Evolutionary conservation across 2,113 vertebrate genomes (phyloP).

Genomic region (Indicator maculatus): DNA sequence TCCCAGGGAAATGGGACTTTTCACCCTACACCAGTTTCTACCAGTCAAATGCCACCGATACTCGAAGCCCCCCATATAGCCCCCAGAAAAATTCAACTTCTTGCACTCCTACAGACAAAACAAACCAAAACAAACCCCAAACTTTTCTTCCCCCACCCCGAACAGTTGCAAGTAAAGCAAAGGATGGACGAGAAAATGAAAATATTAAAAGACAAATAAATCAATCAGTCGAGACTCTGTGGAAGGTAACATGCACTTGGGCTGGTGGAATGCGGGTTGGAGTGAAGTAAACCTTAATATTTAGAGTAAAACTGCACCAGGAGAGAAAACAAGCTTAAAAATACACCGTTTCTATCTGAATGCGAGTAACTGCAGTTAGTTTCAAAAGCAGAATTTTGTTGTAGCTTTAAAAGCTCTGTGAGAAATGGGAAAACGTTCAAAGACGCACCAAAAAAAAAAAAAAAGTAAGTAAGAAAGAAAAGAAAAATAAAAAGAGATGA

Average conservation of each 20-base stretch:
- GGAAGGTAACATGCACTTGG: not conserved
- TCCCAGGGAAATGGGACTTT: not conserved
- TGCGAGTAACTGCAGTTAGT: not conserved
- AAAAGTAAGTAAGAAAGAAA: not conserved
- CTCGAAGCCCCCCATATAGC: not conserved
- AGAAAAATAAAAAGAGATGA: not conserved
- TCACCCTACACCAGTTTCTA: not conserved
- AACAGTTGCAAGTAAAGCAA: not conserved
- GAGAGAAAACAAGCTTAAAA: not conserved
- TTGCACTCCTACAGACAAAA: fast-evolving
- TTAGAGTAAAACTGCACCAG: not conserved
- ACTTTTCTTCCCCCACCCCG: too few relatives aligned
- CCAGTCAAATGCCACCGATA: not conserved
- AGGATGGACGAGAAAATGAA: not conserved
- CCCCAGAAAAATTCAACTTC: not conserved
- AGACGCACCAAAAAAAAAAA: not conserved
- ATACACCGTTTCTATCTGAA: not conserved
- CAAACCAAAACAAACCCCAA: not conserved
- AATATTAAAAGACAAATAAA: not conserved
- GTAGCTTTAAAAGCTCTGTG: not conserved
- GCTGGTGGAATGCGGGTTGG: not conserved
- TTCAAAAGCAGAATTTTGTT: not conserved
- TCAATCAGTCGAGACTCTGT: not conserved
- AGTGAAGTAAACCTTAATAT: not conserved
- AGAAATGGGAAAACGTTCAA: conserved; percentile 28